phyloP scores from a whole-genome alignment of 1,140 invertebrate species.

The Sycophila sp. region DNA sequence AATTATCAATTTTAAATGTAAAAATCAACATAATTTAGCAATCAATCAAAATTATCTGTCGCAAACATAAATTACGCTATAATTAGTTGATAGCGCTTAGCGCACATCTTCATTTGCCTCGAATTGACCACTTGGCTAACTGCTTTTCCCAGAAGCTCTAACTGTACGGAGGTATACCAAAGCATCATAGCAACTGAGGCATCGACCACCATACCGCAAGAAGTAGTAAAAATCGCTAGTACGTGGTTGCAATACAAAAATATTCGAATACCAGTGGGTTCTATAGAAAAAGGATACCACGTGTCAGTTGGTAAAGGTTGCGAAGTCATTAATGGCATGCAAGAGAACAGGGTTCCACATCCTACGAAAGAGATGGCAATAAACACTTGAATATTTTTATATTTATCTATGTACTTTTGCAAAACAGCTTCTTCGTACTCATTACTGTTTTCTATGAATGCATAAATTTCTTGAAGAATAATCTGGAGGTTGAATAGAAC shows the following conservation, averaged over 20 bases:
- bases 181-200: slow-evolving; percentile 47
- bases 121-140: slow-evolving; percentile 7
- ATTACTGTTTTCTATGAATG: slow-evolving; percentile 23
- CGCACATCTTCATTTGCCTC: slow-evolving; percentile 33
- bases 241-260: slow-evolving; percentile 45
- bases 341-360: slow-evolving; percentile 21
- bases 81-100: slow-evolving; percentile 41
- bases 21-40: too few relatives aligned
- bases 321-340: background rate
- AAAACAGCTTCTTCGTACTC: slow-evolving; percentile 18
- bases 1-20: too few relatives aligned
- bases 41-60: too few relatives aligned
- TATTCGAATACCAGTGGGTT: slow-evolving; percentile 33
- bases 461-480: slow-evolving; percentile 33
- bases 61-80: slow-evolving; percentile 44
- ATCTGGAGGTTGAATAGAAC: too few relatives aligned
- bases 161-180: slow-evolving; percentile 43
- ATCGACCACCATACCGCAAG: slow-evolving; percentile 45
- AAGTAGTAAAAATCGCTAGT: slow-evolving; percentile 42
- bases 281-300: slow-evolving; percentile 48
- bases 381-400: slow-evolving; percentile 27
- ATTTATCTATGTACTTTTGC: slow-evolving; percentile 44
- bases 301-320: slow-evolving; percentile 37
- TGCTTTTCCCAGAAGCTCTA: slow-evolving; percentile 47
- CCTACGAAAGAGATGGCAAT: slow-evolving; percentile 7